Percentiles rank a stretch among this genome's conserved stretches.
Conservation (phyloP, 2,888 invertebrate species). For the Polylopha cassiicola region DNA sequence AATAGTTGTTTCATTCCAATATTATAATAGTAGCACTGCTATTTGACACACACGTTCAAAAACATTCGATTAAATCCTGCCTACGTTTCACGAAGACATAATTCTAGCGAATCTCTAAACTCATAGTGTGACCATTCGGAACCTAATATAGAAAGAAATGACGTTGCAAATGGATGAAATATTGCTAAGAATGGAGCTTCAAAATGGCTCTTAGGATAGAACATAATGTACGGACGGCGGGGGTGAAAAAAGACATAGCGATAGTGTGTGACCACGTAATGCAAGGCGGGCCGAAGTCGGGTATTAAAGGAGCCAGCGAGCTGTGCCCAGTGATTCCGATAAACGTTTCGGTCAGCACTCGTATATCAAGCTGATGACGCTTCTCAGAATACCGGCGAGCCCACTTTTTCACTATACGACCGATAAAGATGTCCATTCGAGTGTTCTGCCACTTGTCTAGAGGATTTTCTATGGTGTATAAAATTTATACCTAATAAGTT, state of each 20-base stretch:
- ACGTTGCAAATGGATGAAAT: constrained; percentile 58
- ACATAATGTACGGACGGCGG: constrained; percentile 49
- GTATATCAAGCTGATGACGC: constrained; percentile 62
- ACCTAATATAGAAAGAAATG: constrained; percentile 47
- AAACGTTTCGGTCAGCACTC: constrained; percentile 63
- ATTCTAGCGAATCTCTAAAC: constrained; percentile 14
- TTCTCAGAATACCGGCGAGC: constrained; percentile 42
- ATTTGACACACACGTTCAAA: too few relatives aligned
- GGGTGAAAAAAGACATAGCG: constrained; percentile 55
- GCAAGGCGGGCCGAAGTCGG: constrained; percentile 33
- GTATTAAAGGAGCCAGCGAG: constrained; percentile 49
- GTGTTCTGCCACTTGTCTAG: constrained; percentile 40
- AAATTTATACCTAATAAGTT: too few relatives aligned
- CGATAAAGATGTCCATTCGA: constrained; percentile 54
- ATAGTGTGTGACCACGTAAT: constrained; percentile 45
- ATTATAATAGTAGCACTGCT: too few relatives aligned
- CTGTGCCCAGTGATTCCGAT: constrained; percentile 61
- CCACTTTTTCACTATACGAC: constrained; percentile 43
- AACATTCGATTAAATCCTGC: too few relatives aligned
- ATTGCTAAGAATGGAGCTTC: constrained; percentile 50
- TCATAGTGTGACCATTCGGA: constrained; percentile 26
- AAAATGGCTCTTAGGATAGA: constrained; percentile 49
- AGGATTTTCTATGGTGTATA: constrained; percentile 8
- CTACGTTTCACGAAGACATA: background rate
- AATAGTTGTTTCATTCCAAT: too few relatives aligned